Conservation (phyloP, 2,888 invertebrate genomes). For the Protophormia terraenovae region DNA sequence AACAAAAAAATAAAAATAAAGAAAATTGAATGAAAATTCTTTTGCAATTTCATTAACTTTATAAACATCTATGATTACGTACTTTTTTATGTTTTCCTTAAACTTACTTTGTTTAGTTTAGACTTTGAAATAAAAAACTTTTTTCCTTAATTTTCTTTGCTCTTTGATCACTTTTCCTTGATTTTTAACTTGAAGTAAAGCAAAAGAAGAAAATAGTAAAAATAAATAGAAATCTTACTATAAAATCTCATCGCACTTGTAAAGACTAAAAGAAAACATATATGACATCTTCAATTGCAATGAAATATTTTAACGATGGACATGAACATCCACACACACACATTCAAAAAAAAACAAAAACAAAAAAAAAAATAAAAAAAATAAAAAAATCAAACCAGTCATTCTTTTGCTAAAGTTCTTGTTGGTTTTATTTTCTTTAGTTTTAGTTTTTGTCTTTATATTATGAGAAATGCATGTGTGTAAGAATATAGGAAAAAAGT, state of each 20-base stretch:
- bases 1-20: neutral
- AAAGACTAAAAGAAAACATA: constrained; percentile 22
- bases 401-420: neutral
- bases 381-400: too few relatives aligned
- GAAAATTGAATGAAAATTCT: neutral
- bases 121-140: constrained; percentile 1
- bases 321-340: neutral
- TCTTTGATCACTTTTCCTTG: neutral
- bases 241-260: neutral
- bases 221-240: neutral
- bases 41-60: constrained; percentile 35
- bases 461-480: neutral
- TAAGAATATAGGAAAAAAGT: constrained; percentile 1
- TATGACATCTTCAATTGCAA: constrained; percentile 45
- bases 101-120: constrained; percentile 27
- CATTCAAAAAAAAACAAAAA: too few relatives aligned
- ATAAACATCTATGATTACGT: constrained; percentile 29
- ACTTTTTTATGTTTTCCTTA: neutral
- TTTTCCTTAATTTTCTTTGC: neutral
- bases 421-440: neutral
- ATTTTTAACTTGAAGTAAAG: neutral
- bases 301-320: neutral
- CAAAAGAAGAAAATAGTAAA: neutral
- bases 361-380: too few relatives aligned
- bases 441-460: neutral